A percentile compares a stretch with the other conserved stretches of the same genome.
Conservation (phyloP, 2,888 invertebrate genomes). For the Ommatoiulus sabulosus region DNA sequence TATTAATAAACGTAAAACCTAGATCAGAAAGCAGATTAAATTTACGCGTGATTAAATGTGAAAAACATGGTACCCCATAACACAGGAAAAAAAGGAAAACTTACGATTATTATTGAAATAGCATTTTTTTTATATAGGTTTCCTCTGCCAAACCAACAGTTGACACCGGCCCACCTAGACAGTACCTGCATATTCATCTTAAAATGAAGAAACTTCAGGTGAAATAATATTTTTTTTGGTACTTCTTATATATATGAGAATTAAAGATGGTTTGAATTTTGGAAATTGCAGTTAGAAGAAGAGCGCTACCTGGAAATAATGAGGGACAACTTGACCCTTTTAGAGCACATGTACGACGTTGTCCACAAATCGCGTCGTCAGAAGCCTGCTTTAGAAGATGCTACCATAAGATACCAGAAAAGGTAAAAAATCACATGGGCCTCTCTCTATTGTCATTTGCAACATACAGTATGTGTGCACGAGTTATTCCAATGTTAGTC, state of each 20-base stretch:
- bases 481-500: not conserved
- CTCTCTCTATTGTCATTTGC: no score
- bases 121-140: constrained; percentile 15
- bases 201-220: constrained; percentile 55
- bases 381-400: constrained; percentile 3
- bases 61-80: not conserved
- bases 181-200: constrained; percentile 55
- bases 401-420: not conserved
- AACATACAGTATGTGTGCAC: not conserved
- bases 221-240: not conserved
- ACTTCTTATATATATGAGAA: not conserved
- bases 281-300: constrained; percentile 46
- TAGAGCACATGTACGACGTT: constrained; percentile 51
- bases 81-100: no score
- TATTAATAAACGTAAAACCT: not conserved
- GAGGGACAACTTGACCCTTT: constrained; percentile 55
- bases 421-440: not conserved
- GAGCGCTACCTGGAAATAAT: constrained; percentile 53
- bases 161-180: constrained; percentile 49
- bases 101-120: not conserved
- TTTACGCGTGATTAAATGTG: not conserved
- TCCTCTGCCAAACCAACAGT: constrained; percentile 47
- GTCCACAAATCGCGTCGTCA: constrained; percentile 37
- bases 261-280: not conserved
- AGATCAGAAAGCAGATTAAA: not conserved